These are phyloP conservation scores for Apteryx owenii DNA, from an alignment of 2,113 vertebrate genomes.

Conservation along the genomic window DNA sequence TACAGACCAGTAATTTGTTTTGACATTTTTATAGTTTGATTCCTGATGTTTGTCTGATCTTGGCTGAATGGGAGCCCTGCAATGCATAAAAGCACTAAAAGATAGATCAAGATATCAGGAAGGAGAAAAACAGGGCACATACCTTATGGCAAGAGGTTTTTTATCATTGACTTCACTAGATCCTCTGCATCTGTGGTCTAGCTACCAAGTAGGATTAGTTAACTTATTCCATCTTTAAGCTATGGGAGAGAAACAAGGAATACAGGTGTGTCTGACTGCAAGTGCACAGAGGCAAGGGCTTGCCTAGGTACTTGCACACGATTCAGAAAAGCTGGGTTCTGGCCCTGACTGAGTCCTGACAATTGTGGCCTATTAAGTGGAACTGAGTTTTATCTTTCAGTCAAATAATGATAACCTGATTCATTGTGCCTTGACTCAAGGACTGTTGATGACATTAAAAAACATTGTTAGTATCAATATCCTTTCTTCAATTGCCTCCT, in stretches of 20 bases:
- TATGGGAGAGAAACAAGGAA: not conserved
- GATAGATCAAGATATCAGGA: not conserved
- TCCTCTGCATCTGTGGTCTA: not conserved
- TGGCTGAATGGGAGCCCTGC: not conserved
- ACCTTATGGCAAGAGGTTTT: not conserved
- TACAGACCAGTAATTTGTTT: not conserved
- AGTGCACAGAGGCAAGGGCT: not conserved
- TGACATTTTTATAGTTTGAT: not conserved
- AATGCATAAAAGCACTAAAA: not conserved
- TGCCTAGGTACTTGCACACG: rapidly evolving
- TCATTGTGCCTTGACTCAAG: not conserved
- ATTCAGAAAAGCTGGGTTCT: not conserved
- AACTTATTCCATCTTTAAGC: not conserved
- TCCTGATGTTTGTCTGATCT: not conserved
- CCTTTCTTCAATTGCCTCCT: not conserved
- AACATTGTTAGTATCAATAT: not conserved
- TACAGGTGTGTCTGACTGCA: not conserved
- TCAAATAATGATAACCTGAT: not conserved
- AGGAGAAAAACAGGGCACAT: not conserved
- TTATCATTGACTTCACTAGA: not conserved
- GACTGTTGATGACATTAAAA: not conserved
- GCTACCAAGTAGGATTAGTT: not conserved
- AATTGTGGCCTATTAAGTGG: not conserved
- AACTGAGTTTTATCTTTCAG: not conserved
- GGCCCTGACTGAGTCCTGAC: not conserved